phyloP scores from a whole-genome alignment of 92 coral and sea anemone species.

The Montipora capitata region DNA sequence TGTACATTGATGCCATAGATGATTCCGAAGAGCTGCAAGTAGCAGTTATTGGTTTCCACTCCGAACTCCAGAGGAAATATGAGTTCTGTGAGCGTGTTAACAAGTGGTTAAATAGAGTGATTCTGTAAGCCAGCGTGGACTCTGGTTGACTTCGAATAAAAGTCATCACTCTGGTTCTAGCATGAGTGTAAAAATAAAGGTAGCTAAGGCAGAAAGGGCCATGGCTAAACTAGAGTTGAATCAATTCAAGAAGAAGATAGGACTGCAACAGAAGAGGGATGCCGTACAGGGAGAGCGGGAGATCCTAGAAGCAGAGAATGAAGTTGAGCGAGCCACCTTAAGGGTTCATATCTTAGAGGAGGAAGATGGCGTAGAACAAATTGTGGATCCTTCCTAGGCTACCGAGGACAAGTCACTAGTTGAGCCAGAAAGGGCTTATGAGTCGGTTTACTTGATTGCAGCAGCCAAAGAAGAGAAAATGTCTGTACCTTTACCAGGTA shows the following conservation, averaged over 20 bases:
- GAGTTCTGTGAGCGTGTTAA: background rate
- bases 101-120: background rate
- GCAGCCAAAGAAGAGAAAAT: background rate
- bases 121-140: background rate
- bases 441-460: background rate
- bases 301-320: conserved; percentile 46
- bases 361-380: background rate
- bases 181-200: conserved; percentile 34
- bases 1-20: background rate
- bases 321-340: conserved; percentile 54
- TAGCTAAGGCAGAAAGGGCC: conserved; percentile 49
- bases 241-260: conserved; percentile 9
- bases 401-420: background rate
- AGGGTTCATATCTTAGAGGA: conserved; percentile 41
- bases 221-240: conserved; percentile 38
- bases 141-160: background rate
- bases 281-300: conserved; percentile 39
- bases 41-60: background rate
- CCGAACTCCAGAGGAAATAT: background rate
- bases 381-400: background rate
- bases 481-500: background rate
- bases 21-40: background rate
- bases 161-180: conserved; percentile 5
- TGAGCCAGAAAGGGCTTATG: background rate
- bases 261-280: conserved; percentile 51